Conservation (phyloP, 2,113 vertebrate genomes). For the Noturus placidus region DNA sequence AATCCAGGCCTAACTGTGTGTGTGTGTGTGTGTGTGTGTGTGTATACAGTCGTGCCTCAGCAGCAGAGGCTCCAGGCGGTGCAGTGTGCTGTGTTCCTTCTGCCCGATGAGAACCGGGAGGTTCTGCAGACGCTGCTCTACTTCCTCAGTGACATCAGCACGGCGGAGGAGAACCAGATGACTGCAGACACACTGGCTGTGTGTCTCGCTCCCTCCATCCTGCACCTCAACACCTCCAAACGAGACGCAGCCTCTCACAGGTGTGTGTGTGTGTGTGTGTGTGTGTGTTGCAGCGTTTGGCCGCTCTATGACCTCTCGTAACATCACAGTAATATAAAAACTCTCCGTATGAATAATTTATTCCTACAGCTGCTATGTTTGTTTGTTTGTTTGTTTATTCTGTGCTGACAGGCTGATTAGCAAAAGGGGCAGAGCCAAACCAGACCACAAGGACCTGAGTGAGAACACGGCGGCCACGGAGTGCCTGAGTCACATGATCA, state of each 20-base stretch:
- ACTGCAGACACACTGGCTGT: conserved; percentile 82
- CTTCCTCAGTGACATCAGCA: conserved; percentile 85
- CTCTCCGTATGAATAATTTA: not conserved
- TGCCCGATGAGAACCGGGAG: conserved; percentile 85
- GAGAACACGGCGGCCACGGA: conserved; percentile 85
- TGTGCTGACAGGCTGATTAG: conserved; percentile 68
- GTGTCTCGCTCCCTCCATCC: conserved; percentile 84
- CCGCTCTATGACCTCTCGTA: not conserved
- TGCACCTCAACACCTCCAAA: conserved; percentile 84
- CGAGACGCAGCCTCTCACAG: conserved; percentile 79
- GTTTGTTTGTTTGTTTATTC: not conserved
- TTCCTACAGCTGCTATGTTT: not conserved
- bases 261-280: conserved; percentile 69
- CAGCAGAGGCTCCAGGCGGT: conserved; percentile 79
- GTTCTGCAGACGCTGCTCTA: conserved; percentile 86
- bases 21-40: conserved; percentile 62
- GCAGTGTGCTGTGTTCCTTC: conserved; percentile 77
- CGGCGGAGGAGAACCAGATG: conserved; percentile 84
- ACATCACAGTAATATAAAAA: not conserved
- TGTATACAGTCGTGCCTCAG: conserved; percentile 74
- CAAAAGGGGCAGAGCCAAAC: conserved; percentile 72
- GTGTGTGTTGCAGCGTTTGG: conserved; percentile 58
- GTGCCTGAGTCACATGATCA: conserved; percentile 83
- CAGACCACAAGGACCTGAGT: conserved; percentile 79
- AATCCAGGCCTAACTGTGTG: not conserved